Base-by-base conservation (phyloP, 2,888 invertebrate genomes). In the Eubasilissa splendida region DNA sequence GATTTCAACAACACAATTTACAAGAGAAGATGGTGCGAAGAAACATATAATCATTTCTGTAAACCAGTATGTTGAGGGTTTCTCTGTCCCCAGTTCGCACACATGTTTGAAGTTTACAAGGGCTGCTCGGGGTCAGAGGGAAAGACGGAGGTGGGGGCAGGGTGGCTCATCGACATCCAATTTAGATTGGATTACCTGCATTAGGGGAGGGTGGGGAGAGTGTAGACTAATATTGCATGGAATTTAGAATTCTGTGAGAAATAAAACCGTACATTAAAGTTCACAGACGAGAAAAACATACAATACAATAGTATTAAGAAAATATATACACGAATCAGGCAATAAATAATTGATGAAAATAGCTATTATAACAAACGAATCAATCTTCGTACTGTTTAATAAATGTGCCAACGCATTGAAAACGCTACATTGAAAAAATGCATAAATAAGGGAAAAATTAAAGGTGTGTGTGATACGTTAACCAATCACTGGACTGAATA, bases 111-210 rank as follows among this genome's bases (percentile, higher is more conserved):
- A 33, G 73, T 73, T 56, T 12, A 33, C 14, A 58, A 73, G 73
- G 56, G 56, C 50, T 42, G 60, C 60, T 52, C 59, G 76, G 22
- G 63, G 65, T 54, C 60, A 52, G 52, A 65, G 53, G 65, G 63
- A 52, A 65, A 9, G 8, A 54, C 22, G 31, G 10, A 14, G 42
- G 53, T 52, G 42, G 56, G 59, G 31, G 71, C 22, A 53, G 71
- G 54, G 53, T 12, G 14, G 53, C 70, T 70, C 65, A 76, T 66
- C 53, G 73, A 71, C 73, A 63, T 73, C 73, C 78, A 78, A 78
- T 78, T 78, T 77, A 77, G 77, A 70, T 71, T 53, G 73, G 56
- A 79, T 79, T 73, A 79, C 78, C 70, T 73, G 78, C 65, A 79
- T 63, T 52, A 73, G 11, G n/a, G 22, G 70, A 8, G 50, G 14